phyloP scores from a whole-genome alignment of 2,113 vertebrate species.

The Halichoeres trimaculatus region DNA sequence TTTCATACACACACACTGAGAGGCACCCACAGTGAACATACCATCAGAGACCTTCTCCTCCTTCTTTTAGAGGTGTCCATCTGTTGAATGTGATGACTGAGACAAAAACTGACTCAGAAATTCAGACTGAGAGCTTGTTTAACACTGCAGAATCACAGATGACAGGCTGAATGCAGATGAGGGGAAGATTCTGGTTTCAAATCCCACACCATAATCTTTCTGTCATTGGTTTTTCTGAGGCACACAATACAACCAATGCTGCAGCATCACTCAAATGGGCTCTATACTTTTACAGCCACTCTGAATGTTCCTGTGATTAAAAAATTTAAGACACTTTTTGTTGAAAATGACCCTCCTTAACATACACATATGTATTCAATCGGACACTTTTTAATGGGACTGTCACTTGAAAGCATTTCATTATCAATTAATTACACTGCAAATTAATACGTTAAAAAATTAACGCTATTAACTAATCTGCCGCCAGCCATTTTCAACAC shows the following conservation, averaged over 20 bases:
- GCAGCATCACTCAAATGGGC: not conserved
- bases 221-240: not conserved
- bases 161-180: not conserved
- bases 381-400: too few species aligned
- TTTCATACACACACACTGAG: not conserved
- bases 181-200: not conserved
- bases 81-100: constrained; percentile 43
- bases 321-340: too few species aligned
- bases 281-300: too few species aligned
- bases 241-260: too few species aligned
- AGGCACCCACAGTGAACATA: constrained; percentile 9
- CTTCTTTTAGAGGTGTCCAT: constrained; percentile 45
- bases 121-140: not conserved
- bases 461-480: too few species aligned
- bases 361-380: too few species aligned
- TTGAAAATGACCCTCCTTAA: too few species aligned
- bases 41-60: constrained; percentile 15
- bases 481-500: too few species aligned
- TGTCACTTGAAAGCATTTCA: too few species aligned
- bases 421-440: too few species aligned
- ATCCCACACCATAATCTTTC: not conserved
- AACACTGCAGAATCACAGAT: constrained; percentile 5
- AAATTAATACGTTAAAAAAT: too few species aligned
- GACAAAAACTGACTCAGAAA: not conserved
- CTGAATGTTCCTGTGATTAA: too few species aligned